Evolutionary conservation across 23 tunicate species (phyloP), one percentile per base, ranked within the genome.

Genomic region (Trididemnum clinides): DNA sequence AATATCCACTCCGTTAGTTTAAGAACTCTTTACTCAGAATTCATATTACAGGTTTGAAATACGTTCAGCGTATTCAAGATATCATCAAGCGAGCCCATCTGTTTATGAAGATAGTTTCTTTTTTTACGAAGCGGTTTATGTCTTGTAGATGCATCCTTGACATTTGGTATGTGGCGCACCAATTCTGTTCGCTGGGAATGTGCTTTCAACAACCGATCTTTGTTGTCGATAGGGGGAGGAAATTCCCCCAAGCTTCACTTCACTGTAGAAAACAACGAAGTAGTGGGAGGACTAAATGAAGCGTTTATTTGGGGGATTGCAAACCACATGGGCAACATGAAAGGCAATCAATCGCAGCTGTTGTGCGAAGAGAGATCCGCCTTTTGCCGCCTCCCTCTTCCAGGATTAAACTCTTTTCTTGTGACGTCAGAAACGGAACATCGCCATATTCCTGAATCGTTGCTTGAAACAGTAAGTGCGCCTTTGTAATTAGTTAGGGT

Each of bases 351-450:
- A 7, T 15, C 26, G 10, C 25, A n/a, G n/a, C n/a, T 51, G 25
- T 23, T 64, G 22, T 86, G 90, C 58, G 19, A 31, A 38, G 20
- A 86, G 33, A 6, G 51, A 39, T 30, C 33, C 1, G 50, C 34
- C 12, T 71, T 49, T 34, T 87, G 91, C 54, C 80, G 85, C 1
- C 85, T 78, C 2, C 85, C 81, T 12, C 34, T 22, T 33, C 71
- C 91, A 21, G 91, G 91, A 2, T 6, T 87, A 32, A 36, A 62
- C 23, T 80, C 91, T 7, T 80, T 79, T 35, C 15, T 87, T n/a
- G 85, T 87, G 0, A 28, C 81, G 25, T 50, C 85, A n/a, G 31
- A 50, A 15, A 19, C 65, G 0, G 81, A 80, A 10, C 27, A 27
- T 30, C 64, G 22, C 2, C 66, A 78, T 78, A 3, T 78, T 4